phyloP scores from a whole-genome alignment of 1,140 invertebrate genomes.

The Heliothis subflexa region DNA sequence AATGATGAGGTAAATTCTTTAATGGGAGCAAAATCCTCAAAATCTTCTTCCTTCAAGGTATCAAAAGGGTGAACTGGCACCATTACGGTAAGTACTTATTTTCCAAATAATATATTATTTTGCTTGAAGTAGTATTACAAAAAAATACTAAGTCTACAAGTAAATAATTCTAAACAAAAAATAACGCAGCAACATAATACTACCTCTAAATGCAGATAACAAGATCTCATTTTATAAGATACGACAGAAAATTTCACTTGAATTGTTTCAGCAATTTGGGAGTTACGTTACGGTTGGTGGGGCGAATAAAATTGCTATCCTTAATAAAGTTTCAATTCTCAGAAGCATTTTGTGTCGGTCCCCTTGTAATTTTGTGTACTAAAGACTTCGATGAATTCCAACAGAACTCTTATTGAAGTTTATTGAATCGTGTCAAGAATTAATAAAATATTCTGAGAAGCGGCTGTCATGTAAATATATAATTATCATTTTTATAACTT shows the following conservation, averaged over 20 bases:
- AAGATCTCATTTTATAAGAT: constrained; percentile 22
- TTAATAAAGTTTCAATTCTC: constrained; percentile 35
- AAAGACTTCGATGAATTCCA: neutral
- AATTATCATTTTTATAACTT: too few relatives aligned
- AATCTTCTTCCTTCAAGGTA: too few relatives aligned
- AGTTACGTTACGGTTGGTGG: constrained; percentile 24
- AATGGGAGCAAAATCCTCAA: too few relatives aligned
- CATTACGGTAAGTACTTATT: too few relatives aligned
- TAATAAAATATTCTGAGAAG: too few relatives aligned
- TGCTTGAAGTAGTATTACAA: too few relatives aligned
- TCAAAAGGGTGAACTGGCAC: too few relatives aligned
- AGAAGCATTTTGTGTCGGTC: constrained; percentile 21
- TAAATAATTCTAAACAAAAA: too few relatives aligned
- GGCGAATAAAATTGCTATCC: constrained; percentile 36
- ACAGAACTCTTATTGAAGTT: constrained; percentile 11
- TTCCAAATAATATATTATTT: too few relatives aligned
- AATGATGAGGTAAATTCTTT: too few relatives aligned
- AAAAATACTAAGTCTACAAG: too few relatives aligned
- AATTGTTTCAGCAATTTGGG: constrained; percentile 30
- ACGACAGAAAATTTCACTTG: constrained; percentile 20
- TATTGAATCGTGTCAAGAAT: constrained; percentile 7
- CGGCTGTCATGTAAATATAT: too few relatives aligned
- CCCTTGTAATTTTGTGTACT: constrained; percentile 30
- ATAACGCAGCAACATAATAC: neutral
- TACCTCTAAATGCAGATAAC: constrained; percentile 12